phyloP scores from a whole-genome alignment of 2,888 invertebrate genomes.

The Labia minor region DNA sequence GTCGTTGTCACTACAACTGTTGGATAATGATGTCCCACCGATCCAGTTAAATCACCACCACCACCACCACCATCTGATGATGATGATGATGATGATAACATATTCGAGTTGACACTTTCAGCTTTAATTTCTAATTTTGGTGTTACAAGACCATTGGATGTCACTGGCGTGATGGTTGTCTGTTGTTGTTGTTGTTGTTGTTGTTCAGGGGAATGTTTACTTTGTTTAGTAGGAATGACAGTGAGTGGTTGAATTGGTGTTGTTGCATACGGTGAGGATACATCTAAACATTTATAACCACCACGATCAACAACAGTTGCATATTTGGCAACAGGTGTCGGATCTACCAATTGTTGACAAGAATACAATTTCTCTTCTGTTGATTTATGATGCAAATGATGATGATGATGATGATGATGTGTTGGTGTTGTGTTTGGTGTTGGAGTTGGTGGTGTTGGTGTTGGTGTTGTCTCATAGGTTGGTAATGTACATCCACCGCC shows the following conservation, averaged over 20 bases:
- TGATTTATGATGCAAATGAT: slow-evolving; percentile 30
- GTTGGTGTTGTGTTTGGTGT: slow-evolving; percentile 40
- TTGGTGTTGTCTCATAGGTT: slow-evolving; percentile 42
- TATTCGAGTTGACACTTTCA: slow-evolving; percentile 30
- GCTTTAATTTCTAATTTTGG: slow-evolving; percentile 50
- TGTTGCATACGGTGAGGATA: slow-evolving; percentile 41
- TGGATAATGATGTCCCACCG: too few species aligned
- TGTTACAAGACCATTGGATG: slow-evolving; percentile 44
- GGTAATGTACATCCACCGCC: slow-evolving; percentile 48
- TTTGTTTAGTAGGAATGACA: slow-evolving; percentile 31
- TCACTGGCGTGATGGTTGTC: slow-evolving; percentile 34
- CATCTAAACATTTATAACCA: slow-evolving; percentile 41
- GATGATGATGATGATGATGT: slow-evolving; percentile 40
- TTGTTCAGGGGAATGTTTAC: slow-evolving; percentile 41
- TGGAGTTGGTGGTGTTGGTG: slow-evolving; percentile 33
- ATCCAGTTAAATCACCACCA: too few species aligned
- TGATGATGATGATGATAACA: too few species aligned
- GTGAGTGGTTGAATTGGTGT: slow-evolving; percentile 40
- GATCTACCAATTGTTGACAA: slow-evolving; percentile 47
- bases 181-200: too few species aligned
- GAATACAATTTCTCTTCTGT: slow-evolving; percentile 51
- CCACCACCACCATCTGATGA: background rate
- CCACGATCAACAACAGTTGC: slow-evolving; percentile 49
- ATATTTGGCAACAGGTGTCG: slow-evolving; percentile 40
- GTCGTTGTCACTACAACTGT: slow-evolving; percentile 25